phyloP scores from a whole-genome alignment of 2,888 invertebrate genomes.

The Ypsolopha sequella region DNA sequence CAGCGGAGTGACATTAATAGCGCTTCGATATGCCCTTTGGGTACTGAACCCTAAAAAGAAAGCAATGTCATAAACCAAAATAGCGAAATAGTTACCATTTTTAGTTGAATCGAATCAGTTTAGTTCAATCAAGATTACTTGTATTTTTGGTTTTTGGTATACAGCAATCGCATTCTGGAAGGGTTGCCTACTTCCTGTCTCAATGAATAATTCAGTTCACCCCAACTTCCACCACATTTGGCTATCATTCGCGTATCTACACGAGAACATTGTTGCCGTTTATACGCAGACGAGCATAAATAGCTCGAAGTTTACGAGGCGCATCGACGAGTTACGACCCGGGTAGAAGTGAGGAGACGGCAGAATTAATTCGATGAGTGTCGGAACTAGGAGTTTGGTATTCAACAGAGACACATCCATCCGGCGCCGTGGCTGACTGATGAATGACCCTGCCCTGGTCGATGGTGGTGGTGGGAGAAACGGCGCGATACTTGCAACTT shows the following conservation, averaged over 20 bases:
- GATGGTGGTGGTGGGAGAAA: not conserved
- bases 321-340: conserved; percentile 14
- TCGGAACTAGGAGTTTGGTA: conserved; percentile 43
- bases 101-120: no score
- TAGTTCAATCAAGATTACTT: no score
- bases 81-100: no score
- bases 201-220: conserved; percentile 1
- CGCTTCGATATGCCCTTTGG: no score
- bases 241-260: conserved; percentile 24
- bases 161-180: no score
- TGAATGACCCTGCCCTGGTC: conserved; percentile 6
- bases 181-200: no score
- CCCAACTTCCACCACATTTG: conserved; percentile 21
- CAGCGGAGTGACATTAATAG: no score
- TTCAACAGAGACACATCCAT: conserved; percentile 26
- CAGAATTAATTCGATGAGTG: conserved; percentile 42
- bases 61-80: no score
- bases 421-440: conserved; percentile 16
- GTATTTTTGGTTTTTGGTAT: no score
- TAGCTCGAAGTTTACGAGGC: conserved; percentile 29
- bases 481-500: no score
- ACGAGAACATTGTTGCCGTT: conserved; percentile 24
- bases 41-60: no score
- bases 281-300: conserved; percentile 20
- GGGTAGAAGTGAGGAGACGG: conserved; percentile 17